These are phyloP conservation scores for Linnaemya tessellans DNA, from an alignment of 2,888 invertebrate species.

Conservation along the genomic window DNA sequence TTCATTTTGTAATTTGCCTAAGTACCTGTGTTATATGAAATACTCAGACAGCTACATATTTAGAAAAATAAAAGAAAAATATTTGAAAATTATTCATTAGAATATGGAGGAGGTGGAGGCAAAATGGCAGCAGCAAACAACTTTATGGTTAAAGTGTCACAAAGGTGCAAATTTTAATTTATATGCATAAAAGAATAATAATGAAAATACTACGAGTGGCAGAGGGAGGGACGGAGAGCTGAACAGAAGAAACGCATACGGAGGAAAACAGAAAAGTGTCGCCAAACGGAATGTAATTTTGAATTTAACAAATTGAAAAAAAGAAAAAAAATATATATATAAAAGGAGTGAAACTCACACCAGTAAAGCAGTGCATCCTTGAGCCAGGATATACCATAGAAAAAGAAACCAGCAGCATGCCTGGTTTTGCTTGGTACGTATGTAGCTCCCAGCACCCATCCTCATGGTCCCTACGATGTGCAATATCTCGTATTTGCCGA, in stretches of 20 bases:
- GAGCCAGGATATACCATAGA: constrained; percentile 11
- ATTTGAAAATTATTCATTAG: constrained; percentile 80
- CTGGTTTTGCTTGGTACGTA: constrained; percentile 5
- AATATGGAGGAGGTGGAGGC: constrained; percentile 63
- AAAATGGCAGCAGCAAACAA: constrained; percentile 54
- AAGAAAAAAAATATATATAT: constrained; percentile 52
- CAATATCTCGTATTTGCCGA: not conserved
- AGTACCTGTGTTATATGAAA: constrained; percentile 63
- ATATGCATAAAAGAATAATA: constrained; percentile 80
- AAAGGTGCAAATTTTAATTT: constrained; percentile 83
- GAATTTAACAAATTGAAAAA: constrained; percentile 81
- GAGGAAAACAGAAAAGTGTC: constrained; percentile 72
- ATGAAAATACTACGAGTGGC: constrained; percentile 13
- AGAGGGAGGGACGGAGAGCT: not conserved
- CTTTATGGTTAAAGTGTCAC: constrained; percentile 78
- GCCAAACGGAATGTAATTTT: constrained; percentile 78
- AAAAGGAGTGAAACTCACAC: not conserved
- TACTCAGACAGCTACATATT: constrained; percentile 71
- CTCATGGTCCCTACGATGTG: not conserved
- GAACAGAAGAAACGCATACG: not conserved
- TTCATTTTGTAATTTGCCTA: constrained; percentile 65
- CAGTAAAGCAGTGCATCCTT: constrained; percentile 63
- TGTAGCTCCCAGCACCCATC: not conserved
- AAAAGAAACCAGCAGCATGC: not conserved
- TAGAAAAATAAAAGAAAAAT: constrained; percentile 22